Base-by-base conservation (phyloP, 2,797 vertebrate species). In the Onychomys torridus region DNA sequence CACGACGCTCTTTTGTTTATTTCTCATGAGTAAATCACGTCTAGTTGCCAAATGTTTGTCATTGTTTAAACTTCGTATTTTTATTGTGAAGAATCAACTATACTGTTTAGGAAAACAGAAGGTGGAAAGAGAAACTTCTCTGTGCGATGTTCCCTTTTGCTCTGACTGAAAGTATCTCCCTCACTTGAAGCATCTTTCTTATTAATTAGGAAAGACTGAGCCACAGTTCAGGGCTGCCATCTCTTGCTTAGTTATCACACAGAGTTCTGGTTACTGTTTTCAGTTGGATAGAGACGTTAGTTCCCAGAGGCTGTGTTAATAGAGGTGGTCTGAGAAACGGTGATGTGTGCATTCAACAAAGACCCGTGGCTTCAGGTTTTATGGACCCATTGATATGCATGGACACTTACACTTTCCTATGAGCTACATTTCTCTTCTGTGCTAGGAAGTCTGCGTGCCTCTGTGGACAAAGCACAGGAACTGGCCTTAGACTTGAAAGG, bases 61-160 rank as follows among this genome's bases (percentile, higher is more conserved):
- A 88, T 91, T 97, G 95, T 93, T 97, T 97, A 96, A 85, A 96
- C 90, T 71, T 97, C 17, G 73, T 11, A 6, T 95, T 95, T 97
- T 95, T 94, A 89, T 97, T 89, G 93, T 61, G n/a, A 17, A 76
- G 83, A 91, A 87, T 95, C 91, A 97, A 88, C 92, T 96, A 1
- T 65, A 84, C 77, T 91, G 78, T 89, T 96, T 87, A 94, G 94
- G 86, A 87, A 95, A 95, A 87, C 86, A 55, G 52, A 89, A 95
- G 67, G 91, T 79, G 71, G 75, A 87, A 90, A 96, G 95, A 95
- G 83, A 91, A 61, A 61, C 87, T 96, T 96, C 59, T 83, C 55
- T 86, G 55, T 0, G 5, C 78, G 32, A 84, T 84, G 17, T 88
- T 90, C 14, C 75, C 25, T 90, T 96, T 97, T 91, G 34, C 79